These are phyloP conservation scores for Heliocidaris tuberculata DNA, from an alignment of 35 echinoderm and acorn worm species.

Conservation along the genomic window DNA sequence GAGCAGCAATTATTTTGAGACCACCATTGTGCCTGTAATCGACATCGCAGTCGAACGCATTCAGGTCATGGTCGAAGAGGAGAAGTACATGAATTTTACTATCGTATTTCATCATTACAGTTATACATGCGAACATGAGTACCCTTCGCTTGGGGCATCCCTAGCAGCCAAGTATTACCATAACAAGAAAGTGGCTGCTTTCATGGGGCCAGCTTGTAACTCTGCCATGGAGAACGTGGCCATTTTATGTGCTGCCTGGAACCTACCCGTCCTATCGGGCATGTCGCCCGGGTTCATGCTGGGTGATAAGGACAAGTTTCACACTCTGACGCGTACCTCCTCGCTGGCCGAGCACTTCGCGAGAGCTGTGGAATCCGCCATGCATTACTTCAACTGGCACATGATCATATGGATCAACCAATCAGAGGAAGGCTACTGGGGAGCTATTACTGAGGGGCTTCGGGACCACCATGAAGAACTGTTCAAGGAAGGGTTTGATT, in stretches of 20 bases:
- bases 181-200: slow-evolving; percentile 39
- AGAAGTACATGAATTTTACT: background rate
- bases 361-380: background rate
- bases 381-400: slow-evolving; percentile 24
- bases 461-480: background rate
- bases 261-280: background rate
- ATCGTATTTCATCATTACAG: slow-evolving; percentile 17
- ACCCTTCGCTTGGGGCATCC: background rate
- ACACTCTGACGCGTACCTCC: slow-evolving; percentile 29
- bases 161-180: slow-evolving; percentile 21
- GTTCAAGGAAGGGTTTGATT: slow-evolving; percentile 15
- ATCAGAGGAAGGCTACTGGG: background rate
- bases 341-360: slow-evolving; percentile 41
- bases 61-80: background rate
- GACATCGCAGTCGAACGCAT: slow-evolving; percentile 13
- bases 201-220: slow-evolving; percentile 28
- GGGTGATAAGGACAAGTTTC: slow-evolving; percentile 14
- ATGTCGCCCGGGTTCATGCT: background rate
- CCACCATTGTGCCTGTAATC: background rate
- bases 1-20: slow-evolving; percentile 13
- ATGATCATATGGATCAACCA: background rate
- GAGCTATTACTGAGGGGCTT: slow-evolving; percentile 28
- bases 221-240: slow-evolving; percentile 28
- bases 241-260: slow-evolving; percentile 18
- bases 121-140: background rate